phyloP scores from a whole-genome alignment of 1,140 invertebrate genomes.

The Cyclargus thomasi region DNA sequence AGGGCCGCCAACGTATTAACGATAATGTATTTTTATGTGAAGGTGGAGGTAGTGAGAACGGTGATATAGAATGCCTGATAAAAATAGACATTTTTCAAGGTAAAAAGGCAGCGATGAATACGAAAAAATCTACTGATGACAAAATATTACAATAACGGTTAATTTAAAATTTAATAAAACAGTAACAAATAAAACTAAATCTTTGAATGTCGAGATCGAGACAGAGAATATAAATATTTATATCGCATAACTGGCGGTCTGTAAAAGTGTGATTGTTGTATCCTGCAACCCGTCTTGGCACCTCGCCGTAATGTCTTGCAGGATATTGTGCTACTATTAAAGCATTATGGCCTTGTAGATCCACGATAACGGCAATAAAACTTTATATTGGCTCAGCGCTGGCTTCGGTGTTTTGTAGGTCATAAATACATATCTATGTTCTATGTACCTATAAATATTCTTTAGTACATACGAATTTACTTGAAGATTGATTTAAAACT shows the following conservation, averaged over 20 bases:
- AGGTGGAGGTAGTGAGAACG: neutral
- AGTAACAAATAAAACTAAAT: no score
- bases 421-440: slow-evolving; percentile 44
- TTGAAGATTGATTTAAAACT: no score
- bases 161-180: no score
- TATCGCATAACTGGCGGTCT: slow-evolving; percentile 13
- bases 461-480: neutral
- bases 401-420: slow-evolving; percentile 41
- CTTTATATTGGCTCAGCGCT: slow-evolving; percentile 47
- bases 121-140: no score
- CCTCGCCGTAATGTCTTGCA: slow-evolving; percentile 42
- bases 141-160: no score
- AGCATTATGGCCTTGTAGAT: slow-evolving; percentile 45
- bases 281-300: slow-evolving; percentile 33
- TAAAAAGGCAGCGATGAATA: no score
- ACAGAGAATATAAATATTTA: slow-evolving; percentile 15
- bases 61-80: no score
- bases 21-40: neutral
- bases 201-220: neutral
- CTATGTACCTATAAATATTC: slow-evolving; percentile 18
- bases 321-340: slow-evolving; percentile 40
- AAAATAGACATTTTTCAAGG: no score
- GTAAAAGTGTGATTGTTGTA: slow-evolving; percentile 21
- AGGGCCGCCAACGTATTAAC: neutral
- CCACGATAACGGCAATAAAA: slow-evolving; percentile 50